Evolutionary conservation across 2,888 invertebrate genomes (phyloP).

Genomic region (Azorinus chamasolen): DNA sequence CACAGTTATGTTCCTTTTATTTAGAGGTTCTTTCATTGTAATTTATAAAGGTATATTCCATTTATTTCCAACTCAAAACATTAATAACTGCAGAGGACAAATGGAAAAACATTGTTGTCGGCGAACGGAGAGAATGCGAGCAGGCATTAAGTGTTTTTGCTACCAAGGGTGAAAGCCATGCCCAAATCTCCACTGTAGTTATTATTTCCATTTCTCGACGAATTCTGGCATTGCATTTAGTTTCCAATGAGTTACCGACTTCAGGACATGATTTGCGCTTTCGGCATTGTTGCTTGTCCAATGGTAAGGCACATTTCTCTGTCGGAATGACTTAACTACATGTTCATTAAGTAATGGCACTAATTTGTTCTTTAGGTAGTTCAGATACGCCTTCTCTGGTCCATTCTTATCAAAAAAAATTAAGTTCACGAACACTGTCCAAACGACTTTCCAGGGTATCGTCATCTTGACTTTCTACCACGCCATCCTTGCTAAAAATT

Average conservation of each 20-base stretch:
- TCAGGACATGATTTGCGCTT: constrained; percentile 41
- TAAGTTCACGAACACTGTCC: neutral
- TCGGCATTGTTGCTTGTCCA: constrained; percentile 42
- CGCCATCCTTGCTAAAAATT: constrained; percentile 17
- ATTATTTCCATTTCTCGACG: neutral
- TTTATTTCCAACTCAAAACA: too few species aligned
- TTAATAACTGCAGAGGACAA: too few species aligned
- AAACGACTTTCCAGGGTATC: neutral
- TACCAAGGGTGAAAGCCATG: too few species aligned
- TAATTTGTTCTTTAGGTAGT: constrained; percentile 8
- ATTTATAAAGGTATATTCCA: too few species aligned
- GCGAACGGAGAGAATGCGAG: too few species aligned
- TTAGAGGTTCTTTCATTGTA: too few species aligned
- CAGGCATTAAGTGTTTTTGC: too few species aligned
- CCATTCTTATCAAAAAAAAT: neutral
- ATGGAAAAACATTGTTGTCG: too few species aligned
- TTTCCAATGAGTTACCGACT: constrained; percentile 26
- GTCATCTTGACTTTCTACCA: neutral
- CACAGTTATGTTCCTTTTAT: too few species aligned
- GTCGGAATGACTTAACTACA: constrained; percentile 9
- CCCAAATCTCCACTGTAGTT: too few species aligned
- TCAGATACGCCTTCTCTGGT: neutral
- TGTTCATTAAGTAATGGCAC: constrained; percentile 11
- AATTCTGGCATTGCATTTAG: too few species aligned
- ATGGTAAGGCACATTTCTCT: neutral